These are phyloP conservation scores for Phalacrocorax brasilianus DNA, from an alignment of 2,113 vertebrate genomes.

Conservation along the genomic window DNA sequence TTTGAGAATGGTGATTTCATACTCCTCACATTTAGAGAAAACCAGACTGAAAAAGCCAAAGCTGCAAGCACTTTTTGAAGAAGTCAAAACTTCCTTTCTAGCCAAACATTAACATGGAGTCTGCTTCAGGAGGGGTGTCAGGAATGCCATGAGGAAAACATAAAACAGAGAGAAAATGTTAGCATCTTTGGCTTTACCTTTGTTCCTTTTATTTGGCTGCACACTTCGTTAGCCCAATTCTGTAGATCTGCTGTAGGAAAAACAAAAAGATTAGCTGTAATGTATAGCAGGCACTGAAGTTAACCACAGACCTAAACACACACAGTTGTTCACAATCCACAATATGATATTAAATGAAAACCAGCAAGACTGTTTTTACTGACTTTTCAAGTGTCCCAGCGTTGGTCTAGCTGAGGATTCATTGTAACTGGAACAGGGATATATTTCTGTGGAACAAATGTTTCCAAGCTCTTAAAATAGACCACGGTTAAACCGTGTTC, in stretches of 20 bases:
- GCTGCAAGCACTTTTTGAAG: neutral
- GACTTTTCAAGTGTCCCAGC: neutral
- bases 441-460: slow-evolving; percentile 58
- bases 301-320: slow-evolving; percentile 31
- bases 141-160: neutral
- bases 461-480: slow-evolving; percentile 65
- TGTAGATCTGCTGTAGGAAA: slow-evolving; percentile 73
- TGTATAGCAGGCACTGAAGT: neutral
- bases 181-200: slow-evolving; percentile 65
- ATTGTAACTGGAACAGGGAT: slow-evolving; percentile 32
- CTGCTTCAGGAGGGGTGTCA: neutral
- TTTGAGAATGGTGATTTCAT: neutral
- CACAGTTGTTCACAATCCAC: neutral
- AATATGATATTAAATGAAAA: slow-evolving; percentile 18
- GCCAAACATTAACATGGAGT: neutral
- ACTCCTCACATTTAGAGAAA: slow-evolving; percentile 18
- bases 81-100: neutral
- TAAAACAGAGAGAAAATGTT: neutral
- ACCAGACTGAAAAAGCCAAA: neutral
- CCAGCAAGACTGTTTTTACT: slow-evolving; percentile 20
- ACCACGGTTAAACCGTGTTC: slow-evolving; percentile 32
- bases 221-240: slow-evolving; percentile 75
- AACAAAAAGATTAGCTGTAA: slow-evolving; percentile 27
- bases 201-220: slow-evolving; percentile 67
- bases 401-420: neutral